Evolutionary conservation across 2,797 vertebrate genomes (phyloP).

Genomic region (Cuniculus paca): DNA sequence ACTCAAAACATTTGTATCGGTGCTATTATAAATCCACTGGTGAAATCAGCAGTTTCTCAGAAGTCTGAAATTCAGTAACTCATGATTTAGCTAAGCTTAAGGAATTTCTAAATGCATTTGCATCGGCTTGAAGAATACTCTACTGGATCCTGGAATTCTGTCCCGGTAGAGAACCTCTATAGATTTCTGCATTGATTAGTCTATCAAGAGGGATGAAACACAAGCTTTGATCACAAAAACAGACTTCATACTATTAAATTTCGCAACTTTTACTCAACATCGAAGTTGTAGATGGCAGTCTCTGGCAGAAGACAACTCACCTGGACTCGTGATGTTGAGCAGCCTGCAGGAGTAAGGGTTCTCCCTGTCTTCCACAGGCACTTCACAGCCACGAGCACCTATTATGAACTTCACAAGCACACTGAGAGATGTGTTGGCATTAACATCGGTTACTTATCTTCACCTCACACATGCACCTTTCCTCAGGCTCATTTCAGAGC

Average conservation of each 20-base stretch:
- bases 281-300: not conserved
- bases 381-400: conserved; percentile 93
- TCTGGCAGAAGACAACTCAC: conserved; percentile 81
- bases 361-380: conserved; percentile 96
- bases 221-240: not conserved
- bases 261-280: not conserved
- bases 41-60: conserved; percentile 46
- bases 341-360: conserved; percentile 96
- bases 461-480: conserved; percentile 34
- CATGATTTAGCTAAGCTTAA: conserved; percentile 17
- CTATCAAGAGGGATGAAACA: conserved; percentile 8
- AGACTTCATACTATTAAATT: not conserved
- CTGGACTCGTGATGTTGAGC: conserved; percentile 95
- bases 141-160: not conserved
- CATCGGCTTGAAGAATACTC: not conserved
- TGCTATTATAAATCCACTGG: not conserved
- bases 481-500: conserved; percentile 23
- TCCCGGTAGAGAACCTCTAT: conserved; percentile 17
- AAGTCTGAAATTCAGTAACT: conserved; percentile 46
- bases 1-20: not conserved
- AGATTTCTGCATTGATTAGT: not conserved
- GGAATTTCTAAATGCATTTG: not conserved
- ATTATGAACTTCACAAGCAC: conserved; percentile 98
- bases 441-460: conserved; percentile 80
- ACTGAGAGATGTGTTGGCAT: conserved; percentile 89